A percentile compares a stretch with the other conserved stretches of the same genome.
Conservation (phyloP, 1,140 invertebrate species). For the Bicyclus anynana region DNA sequence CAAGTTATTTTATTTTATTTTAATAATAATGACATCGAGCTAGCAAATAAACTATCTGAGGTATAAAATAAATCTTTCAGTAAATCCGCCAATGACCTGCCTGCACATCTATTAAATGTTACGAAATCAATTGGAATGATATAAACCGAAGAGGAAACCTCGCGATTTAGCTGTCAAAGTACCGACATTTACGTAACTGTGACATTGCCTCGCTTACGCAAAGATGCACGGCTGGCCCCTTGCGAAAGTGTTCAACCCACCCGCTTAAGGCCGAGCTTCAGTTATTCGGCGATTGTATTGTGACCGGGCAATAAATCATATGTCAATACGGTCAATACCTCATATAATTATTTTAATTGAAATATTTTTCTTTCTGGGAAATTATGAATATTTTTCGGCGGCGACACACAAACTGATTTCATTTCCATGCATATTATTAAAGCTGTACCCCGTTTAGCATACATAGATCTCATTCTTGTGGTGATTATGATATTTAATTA, state of each 20-base stretch:
- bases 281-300: neutral
- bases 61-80: no score
- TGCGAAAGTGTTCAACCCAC: conserved; percentile 40
- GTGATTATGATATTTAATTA: no score
- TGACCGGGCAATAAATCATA: neutral
- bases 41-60: neutral
- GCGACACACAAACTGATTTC: no score
- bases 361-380: neutral
- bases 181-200: conserved; percentile 43
- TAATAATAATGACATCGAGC: neutral
- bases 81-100: neutral
- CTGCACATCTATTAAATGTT: neutral
- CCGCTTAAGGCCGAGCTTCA: conserved; percentile 23
- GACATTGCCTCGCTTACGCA: conserved; percentile 56
- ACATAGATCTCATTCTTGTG: no score
- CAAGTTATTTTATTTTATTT: no score
- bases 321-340: neutral
- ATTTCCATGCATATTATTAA: no score
- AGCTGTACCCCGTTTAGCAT: no score
- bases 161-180: conserved; percentile 24
- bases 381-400: neutral
- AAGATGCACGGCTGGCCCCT: conserved; percentile 48
- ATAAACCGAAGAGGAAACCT: conserved; percentile 14
- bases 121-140: conserved; percentile 12
- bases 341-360: neutral